These are phyloP conservation scores for Sesia apiformis DNA, from an alignment of 2,888 invertebrate genomes.

Conservation along the genomic window DNA sequence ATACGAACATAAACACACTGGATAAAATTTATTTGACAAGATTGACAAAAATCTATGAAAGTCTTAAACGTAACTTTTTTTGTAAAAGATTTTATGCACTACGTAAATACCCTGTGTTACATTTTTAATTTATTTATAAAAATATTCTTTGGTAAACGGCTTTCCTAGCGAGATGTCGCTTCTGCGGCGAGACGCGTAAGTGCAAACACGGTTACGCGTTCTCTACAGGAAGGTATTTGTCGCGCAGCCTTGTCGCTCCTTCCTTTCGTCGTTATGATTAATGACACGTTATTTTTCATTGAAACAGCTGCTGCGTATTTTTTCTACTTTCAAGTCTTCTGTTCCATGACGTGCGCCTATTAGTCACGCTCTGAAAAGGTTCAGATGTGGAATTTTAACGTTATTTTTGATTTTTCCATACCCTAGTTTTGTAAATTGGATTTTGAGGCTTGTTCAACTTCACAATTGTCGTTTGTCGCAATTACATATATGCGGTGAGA, in stretches of 20 bases:
- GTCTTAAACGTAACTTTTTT: too few relatives aligned
- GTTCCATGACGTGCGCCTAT: conserved; percentile 58
- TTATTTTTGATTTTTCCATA: conserved; percentile 30
- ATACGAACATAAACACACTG: too few relatives aligned
- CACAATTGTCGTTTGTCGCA: background rate
- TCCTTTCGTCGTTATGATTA: conserved; percentile 66
- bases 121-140: too few relatives aligned
- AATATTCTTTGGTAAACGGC: background rate
- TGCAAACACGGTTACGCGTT: conserved; percentile 33
- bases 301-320: conserved; percentile 66
- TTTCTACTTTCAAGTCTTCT: conserved; percentile 55
- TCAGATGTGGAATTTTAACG: conserved; percentile 47
- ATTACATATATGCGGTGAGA: background rate
- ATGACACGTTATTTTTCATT: conserved; percentile 68
- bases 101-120: too few relatives aligned
- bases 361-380: conserved; percentile 57
- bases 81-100: too few relatives aligned
- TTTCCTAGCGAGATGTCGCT: background rate
- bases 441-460: background rate
- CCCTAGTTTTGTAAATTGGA: background rate
- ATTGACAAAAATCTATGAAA: too few relatives aligned
- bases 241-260: conserved; percentile 53
- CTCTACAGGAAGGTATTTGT: conserved; percentile 57
- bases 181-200: conserved; percentile 14
- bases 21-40: too few relatives aligned